Evolutionary conservation across 2,113 vertebrate genomes (phyloP).

Genomic region (Periophthalmus modestus): DNA sequence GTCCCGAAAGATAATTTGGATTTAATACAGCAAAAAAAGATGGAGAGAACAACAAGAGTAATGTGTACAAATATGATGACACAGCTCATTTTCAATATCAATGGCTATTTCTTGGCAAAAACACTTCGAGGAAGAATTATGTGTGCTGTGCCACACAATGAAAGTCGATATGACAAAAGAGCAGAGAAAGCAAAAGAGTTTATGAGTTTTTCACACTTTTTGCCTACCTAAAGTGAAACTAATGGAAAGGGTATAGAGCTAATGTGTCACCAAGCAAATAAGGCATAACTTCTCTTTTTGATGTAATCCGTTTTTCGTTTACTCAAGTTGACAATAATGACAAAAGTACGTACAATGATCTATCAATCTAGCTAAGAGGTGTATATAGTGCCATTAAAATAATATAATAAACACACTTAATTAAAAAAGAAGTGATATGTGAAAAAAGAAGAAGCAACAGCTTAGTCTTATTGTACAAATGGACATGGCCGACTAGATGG

Average conservation of each 20-base stretch:
- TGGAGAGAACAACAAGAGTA: neutral
- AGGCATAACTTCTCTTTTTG: too few species aligned
- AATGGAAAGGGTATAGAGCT: neutral
- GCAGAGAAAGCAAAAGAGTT: slow-evolving; percentile 29
- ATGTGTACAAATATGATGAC: neutral
- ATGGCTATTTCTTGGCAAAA: slow-evolving; percentile 1
- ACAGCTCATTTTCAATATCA: neutral
- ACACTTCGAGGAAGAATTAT: slow-evolving; percentile 27
- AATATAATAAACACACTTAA: too few species aligned
- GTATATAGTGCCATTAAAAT: too few species aligned
- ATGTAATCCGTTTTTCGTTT: too few species aligned
- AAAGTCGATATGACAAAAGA: slow-evolving; percentile 39
- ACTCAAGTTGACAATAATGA: too few species aligned
- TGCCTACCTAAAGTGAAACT: neutral
- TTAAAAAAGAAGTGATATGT: neutral
- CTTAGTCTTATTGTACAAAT: neutral
- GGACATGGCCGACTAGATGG: slow-evolving; percentile 20
- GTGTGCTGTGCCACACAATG: slow-evolving; percentile 32
- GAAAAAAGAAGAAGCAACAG: too few species aligned
- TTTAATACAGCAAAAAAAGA: neutral
- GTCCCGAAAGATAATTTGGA: neutral
- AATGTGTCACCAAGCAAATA: too few species aligned
- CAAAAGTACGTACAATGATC: too few species aligned
- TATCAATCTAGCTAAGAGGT: too few species aligned
- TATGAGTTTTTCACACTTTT: slow-evolving; percentile 15